Evolutionary conservation across 1,140 invertebrate genomes (phyloP), one percentile per base, ranked within the genome.

Genomic region (Drosophila orosa): DNA sequence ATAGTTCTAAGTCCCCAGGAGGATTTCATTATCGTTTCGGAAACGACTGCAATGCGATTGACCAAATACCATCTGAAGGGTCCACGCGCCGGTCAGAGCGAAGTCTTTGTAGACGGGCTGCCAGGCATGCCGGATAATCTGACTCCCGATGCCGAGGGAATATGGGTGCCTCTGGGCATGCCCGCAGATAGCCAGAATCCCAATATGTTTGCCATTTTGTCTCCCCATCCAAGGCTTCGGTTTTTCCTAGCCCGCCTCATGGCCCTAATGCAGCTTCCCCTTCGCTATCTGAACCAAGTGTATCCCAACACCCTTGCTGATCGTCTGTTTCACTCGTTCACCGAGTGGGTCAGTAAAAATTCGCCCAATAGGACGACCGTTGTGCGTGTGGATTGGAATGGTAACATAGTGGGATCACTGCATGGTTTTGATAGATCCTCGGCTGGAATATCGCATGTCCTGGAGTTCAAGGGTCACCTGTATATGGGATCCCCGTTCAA

Each of bases 71-170:
- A 96, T 86, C 76, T 97, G 27, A 95, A 94, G 90, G 95, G 97
- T 4, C 85, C 93, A 6, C 95, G 95, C 66, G 93, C 93, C 57
- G 96, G 96, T 13, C 93, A 93, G 60, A 82, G 84, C 2, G 96
- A 97, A 74, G 87, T 96, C 3, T 96, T 97, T 78, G 82, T 95
- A 10, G 95, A 97, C 68, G 94, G 95, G 25, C 91, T 98, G 57
- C 96, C 97, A 9, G 97, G 97, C 29, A 47, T 94, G 19, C 95
- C 96, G 7, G 96, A 97, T 90, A 97, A 97, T 92, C 92, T 97
- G 33, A 93, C 92, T 24, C 80, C 90, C 0, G 95, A 95, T 86
- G 93, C 72, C 17, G 95, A 95, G 31, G 95, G 95, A 19, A 95
- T 96, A 84, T 94, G 96, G 80, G 93, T 97, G 1, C 93, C 94